Evolutionary conservation across 2,888 invertebrate species (phyloP).

Genomic region (Ctenicera cuprea): DNA sequence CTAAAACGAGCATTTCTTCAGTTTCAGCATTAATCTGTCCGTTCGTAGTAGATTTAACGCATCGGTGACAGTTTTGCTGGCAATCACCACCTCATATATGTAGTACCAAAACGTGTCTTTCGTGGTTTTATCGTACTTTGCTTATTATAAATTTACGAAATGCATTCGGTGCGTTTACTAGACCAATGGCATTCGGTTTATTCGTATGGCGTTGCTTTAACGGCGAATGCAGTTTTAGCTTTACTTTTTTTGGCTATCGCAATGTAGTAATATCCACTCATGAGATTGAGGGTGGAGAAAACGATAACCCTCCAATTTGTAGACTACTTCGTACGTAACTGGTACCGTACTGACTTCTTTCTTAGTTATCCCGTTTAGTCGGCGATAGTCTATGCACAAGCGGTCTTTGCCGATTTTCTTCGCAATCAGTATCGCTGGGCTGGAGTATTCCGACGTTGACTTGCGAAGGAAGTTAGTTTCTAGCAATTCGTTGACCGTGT

Average conservation of each 20-base stretch:
- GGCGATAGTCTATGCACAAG: constrained; percentile 58
- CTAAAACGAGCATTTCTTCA: constrained; percentile 39
- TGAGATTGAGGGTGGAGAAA: constrained; percentile 60
- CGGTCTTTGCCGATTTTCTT: constrained; percentile 55
- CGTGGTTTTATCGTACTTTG: background rate
- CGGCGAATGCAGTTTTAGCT: constrained; percentile 62
- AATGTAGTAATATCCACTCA: constrained; percentile 61
- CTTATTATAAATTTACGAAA: background rate
- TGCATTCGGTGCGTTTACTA: constrained; percentile 60
- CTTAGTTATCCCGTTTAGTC: constrained; percentile 59
- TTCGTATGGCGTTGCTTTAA: constrained; percentile 62
- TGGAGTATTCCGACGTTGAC: constrained; percentile 58
- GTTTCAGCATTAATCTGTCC: constrained; percentile 19
- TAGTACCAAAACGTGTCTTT: constrained; percentile 1
- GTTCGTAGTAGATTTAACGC: background rate
- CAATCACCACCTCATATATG: background rate
- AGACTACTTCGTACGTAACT: constrained; percentile 59
- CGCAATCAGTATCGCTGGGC: constrained; percentile 50
- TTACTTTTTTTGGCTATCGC: constrained; percentile 59
- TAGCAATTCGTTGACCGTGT: constrained; percentile 49
- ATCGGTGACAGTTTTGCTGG: constrained; percentile 1
- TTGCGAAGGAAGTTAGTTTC: constrained; percentile 48
- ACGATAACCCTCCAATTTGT: constrained; percentile 53
- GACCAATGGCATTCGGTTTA: constrained; percentile 62
- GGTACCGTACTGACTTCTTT: constrained; percentile 61